Base-by-base conservation (phyloP, 2,888 invertebrate genomes). In the Lasioglossum zephyrum region DNA sequence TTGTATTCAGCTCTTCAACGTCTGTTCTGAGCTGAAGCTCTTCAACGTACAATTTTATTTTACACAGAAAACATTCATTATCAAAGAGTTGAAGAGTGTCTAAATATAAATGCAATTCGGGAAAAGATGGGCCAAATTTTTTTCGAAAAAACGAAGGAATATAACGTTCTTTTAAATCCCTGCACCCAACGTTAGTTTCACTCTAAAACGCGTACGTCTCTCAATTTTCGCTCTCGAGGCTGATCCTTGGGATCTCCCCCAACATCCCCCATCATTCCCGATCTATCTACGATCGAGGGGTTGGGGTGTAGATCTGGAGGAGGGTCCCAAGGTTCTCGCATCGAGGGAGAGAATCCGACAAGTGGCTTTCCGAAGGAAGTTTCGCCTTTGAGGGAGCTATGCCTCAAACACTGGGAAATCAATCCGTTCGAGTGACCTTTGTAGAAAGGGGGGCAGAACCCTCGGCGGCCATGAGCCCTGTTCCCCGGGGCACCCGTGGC, bases 321-420 rank as follows among this genome's bases (percentile, higher is more conserved):
- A 73, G 70, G 57, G 26, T 53, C 4, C 69, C 18, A 66, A 82
- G 66, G 26, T 77, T 76, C 63, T 60, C 36, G 31, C 69, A 39
- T 76, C 72, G 86, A 78, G 78, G 73, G 83, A 85, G 82, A 81
- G 88, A 89, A 89, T 89, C 88, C 87, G 84, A 89, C 85, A 89
- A 89, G 89, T 86, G 89, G 89, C 88, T 89, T 88, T 3, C 82
- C 85, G 79, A 57, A 77, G 76, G 77, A 88, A 86, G 76, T 80
- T 83, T 81, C 39, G 18, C 73, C 86, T 63, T 73, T 66, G 78
- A 84, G 77, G 73, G 79, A 85, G 60, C 81, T 78, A 80, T 82
- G n/a, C 69, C 11, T 82, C 78, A 79, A 79, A 82, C 75, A 72
- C 78, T 83, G 73, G 74, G 84, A 75, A 84, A 89, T 87, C 85